These are phyloP conservation scores for Tauraco erythrolophus DNA, from an alignment of 2,113 vertebrate genomes.

Conservation along the genomic window DNA sequence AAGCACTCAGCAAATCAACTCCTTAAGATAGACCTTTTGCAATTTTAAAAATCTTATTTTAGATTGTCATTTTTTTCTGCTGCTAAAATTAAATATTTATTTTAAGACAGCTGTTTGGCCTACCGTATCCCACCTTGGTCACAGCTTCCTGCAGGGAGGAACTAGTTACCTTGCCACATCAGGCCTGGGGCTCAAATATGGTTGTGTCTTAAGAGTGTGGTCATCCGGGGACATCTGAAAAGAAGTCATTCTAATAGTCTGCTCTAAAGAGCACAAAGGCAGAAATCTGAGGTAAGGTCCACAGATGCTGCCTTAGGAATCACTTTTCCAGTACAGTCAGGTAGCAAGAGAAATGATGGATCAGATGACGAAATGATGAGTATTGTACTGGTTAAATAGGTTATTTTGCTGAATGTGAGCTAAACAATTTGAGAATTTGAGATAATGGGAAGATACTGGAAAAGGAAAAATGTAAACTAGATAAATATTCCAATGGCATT, in stretches of 20 bases:
- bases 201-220: background rate
- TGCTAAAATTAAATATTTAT: background rate
- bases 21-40: background rate
- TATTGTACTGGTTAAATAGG: background rate
- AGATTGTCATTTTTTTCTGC: background rate
- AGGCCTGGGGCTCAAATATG: background rate
- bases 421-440: background rate
- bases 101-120: background rate
- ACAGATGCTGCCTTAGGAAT: background rate
- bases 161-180: background rate
- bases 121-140: background rate
- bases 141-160: background rate
- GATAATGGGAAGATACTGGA: background rate
- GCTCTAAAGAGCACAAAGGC: background rate
- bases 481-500: background rate
- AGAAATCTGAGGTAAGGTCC: background rate
- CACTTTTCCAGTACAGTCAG: background rate
- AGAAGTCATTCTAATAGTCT: background rate
- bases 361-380: background rate
- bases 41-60: background rate
- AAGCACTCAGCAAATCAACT: background rate
- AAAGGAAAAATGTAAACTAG: background rate
- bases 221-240: background rate
- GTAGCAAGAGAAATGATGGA: background rate
- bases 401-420: background rate